A percentile compares a stretch with the other conserved stretches of the same genome.
phyloP scores from a whole-genome alignment of 2,888 invertebrate species.

The Trichogramma dendrolimi region DNA sequence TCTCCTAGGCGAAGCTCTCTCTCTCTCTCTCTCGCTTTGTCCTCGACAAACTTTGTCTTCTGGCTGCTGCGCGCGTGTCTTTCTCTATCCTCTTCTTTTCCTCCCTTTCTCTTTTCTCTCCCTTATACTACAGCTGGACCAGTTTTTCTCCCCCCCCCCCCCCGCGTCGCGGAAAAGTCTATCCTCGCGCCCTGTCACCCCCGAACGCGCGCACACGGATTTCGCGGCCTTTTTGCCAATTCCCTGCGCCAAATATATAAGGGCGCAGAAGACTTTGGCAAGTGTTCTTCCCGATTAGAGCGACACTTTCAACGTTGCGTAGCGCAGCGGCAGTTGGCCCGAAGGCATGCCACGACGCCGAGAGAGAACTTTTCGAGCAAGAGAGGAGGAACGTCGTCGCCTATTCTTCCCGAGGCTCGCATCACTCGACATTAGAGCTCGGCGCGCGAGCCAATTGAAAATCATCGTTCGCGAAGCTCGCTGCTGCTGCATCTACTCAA shows the following conservation, averaged over 20 bases:
- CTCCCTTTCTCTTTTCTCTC: slow-evolving; percentile 14
- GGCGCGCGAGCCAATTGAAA: no score
- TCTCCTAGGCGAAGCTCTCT: slow-evolving; percentile 1
- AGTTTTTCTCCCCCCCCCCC: neutral
- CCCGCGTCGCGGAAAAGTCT: no score
- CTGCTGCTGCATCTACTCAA: no score
- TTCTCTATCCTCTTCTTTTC: slow-evolving; percentile 12
- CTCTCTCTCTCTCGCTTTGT: slow-evolving; percentile 10
- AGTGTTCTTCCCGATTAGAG: slow-evolving; percentile 28
- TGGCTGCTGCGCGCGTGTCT: slow-evolving; percentile 24
- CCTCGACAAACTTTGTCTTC: slow-evolving; percentile 12
- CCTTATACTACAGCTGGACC: neutral
- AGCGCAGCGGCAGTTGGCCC: no score
- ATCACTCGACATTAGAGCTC: no score
- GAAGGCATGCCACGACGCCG: no score
- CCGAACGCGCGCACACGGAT: neutral
- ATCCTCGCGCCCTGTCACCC: neutral
- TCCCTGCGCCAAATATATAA: no score
- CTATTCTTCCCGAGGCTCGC: no score
- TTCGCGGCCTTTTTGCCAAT: no score
- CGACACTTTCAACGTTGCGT: slow-evolving; percentile 14
- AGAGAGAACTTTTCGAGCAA: no score
- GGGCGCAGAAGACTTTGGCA: slow-evolving; percentile 22
- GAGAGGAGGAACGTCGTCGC: no score
- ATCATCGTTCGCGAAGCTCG: no score